These are phyloP conservation scores for Ceryle rudis DNA, from an alignment of 2,797 vertebrate species.

Conservation along the genomic window DNA sequence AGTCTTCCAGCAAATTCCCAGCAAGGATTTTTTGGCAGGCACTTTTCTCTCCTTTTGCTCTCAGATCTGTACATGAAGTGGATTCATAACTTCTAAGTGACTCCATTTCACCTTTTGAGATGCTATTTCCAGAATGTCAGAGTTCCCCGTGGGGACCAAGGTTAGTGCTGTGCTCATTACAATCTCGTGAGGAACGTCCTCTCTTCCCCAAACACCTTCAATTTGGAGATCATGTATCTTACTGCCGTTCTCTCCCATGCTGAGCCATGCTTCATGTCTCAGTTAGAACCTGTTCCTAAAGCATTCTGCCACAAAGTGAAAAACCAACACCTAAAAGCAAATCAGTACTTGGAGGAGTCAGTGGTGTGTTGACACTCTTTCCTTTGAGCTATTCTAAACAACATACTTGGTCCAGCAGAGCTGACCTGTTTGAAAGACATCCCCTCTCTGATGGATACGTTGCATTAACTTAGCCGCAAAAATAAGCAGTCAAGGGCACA, in stretches of 20 bases:
- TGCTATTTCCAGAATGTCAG: neutral
- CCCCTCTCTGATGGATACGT: neutral
- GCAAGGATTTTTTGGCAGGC: neutral
- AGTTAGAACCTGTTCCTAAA: neutral
- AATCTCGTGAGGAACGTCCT: neutral
- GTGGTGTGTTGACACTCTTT: slow-evolving; percentile 19
- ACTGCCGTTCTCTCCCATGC: rapidly evolving
- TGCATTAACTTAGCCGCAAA: neutral
- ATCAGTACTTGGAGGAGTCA: neutral
- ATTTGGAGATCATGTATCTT: neutral
- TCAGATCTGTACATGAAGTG: neutral
- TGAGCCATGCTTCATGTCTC: neutral
- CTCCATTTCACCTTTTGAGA: neutral
- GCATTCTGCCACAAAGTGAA: neutral
- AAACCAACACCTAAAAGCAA: neutral
- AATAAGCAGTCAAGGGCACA: neutral
- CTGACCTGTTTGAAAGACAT: slow-evolving; percentile 13
- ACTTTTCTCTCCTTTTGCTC: neutral
- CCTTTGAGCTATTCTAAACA: slow-evolving; percentile 26
- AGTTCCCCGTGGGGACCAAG: neutral
- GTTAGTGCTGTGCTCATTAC: neutral
- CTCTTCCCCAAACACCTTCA: neutral
- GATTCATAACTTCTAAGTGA: neutral
- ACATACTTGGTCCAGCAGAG: neutral
- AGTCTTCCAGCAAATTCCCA: neutral